phyloP scores from a whole-genome alignment of 2,113 vertebrate species.

The Anhinga rufa region DNA sequence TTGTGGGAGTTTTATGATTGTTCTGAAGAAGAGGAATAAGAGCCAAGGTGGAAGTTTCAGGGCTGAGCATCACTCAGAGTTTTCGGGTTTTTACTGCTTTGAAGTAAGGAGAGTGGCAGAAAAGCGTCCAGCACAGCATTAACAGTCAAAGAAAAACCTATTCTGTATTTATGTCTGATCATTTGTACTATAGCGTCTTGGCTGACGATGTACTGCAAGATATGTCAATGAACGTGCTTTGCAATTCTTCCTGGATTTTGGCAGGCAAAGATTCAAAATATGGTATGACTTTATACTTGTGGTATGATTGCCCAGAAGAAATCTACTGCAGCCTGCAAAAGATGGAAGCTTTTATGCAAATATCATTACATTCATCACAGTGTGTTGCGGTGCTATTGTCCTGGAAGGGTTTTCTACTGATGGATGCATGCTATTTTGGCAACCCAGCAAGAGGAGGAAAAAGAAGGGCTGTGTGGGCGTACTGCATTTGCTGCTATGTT shows the following conservation, averaged over 20 bases:
- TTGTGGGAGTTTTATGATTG: not conserved
- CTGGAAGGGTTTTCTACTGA: not conserved
- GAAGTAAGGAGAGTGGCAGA: not conserved
- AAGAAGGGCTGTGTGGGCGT: not conserved
- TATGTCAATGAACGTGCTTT: not conserved
- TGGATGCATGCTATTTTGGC: not conserved
- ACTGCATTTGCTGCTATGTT: not conserved
- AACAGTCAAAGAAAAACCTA: not conserved
- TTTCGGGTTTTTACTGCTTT: not conserved
- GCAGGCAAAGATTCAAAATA: not conserved
- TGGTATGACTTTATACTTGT: not conserved
- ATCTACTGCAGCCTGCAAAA: not conserved
- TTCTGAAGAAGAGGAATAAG: not conserved
- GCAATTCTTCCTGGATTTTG: not conserved
- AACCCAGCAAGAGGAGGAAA: not conserved
- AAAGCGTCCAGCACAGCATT: not conserved
- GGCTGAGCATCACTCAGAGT: not conserved
- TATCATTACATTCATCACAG: not conserved
- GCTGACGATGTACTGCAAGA: not conserved
- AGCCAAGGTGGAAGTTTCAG: not conserved
- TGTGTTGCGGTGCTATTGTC: fast-evolving
- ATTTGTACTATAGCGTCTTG: not conserved
- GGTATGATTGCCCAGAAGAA: not conserved
- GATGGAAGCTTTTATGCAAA: slow-evolving; percentile 38
- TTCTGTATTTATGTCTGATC: not conserved